A percentile compares a stretch with the other conserved stretches of the same genome.
Conservation (phyloP, 2,113 vertebrate genomes). For the Zosterops borbonicus region DNA sequence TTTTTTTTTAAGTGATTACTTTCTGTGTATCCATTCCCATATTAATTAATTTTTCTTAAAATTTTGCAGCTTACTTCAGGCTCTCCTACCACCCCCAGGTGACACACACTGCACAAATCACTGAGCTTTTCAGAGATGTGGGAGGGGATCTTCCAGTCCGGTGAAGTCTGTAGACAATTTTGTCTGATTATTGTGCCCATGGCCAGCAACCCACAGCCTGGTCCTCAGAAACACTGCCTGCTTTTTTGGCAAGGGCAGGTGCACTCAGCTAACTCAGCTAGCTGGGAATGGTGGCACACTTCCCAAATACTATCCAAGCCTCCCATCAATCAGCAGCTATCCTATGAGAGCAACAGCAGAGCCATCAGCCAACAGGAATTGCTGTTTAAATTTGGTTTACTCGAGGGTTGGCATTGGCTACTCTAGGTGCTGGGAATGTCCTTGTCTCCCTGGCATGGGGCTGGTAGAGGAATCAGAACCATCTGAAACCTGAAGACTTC, state of each 20-base stretch:
- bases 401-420: accelerated
- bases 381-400: background rate
- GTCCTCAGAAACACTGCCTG: background rate
- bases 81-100: background rate
- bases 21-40: background rate
- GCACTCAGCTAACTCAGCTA: background rate
- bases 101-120: background rate
- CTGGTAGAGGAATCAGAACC: background rate
- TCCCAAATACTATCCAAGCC: background rate
- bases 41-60: background rate
- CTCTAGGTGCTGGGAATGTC: background rate
- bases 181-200: no score
- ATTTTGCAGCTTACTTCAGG: background rate
- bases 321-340: background rate
- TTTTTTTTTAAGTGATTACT: background rate
- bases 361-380: accelerated
- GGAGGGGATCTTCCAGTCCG: accelerated
- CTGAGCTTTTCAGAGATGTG: background rate
- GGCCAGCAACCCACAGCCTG: background rate
- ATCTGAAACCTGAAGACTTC: background rate
- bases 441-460: background rate
- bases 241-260: background rate
- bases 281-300: background rate
- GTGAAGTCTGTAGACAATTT: accelerated
- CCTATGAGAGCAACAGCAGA: background rate